Base-by-base conservation (phyloP, 2,888 invertebrate species). In the Dendrolimus pini region DNA sequence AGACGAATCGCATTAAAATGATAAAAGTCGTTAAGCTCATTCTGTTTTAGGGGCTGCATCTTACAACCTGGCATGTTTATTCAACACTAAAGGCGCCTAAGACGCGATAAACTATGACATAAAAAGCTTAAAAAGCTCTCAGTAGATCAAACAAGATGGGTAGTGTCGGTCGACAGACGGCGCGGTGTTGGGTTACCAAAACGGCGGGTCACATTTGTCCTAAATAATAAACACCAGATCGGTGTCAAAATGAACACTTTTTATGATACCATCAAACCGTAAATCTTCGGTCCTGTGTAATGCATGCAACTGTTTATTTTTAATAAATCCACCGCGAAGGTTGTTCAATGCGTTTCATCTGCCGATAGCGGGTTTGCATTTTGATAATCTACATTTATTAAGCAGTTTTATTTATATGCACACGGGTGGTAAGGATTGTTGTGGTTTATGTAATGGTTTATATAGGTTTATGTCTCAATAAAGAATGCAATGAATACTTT, bases 61-160 rank as follows among this genome's bases (percentile, higher is more conserved):
- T 71, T 72, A 80, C 82, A 81, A 81, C 78, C 74, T 71, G 73
- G 74, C 73, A 80, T 89, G 87, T 89, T 90, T 88, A 85, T 75
- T 75, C 83, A 88, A 77, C 86, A 85, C 83, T 89, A 87, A 89
- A 88, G 78, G 82, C 82, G 78, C 83, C 80, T 84, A 84, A 84
- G 85, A 74, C 78, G 76, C 80, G 82, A 83, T 88, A 83, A 88
- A 87, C 81, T 85, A 83, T 83, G 84, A 83, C 85, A 90, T 90
- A 88, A 90, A 89, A 89, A 88, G 82, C 85, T 88, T 87, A 89
- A 90, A 90, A 90, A 89, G 87, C 90, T 88, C 89, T 86, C 85
- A 83, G 89, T 89, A 90, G 90, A 90, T 90, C 90, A 90, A 90
- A 90, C 90, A 90, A 83, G 76, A 79, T 68, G 81, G 83, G 85